phyloP scores from a whole-genome alignment of 2,113 vertebrate species.

The Otis tarda region DNA sequence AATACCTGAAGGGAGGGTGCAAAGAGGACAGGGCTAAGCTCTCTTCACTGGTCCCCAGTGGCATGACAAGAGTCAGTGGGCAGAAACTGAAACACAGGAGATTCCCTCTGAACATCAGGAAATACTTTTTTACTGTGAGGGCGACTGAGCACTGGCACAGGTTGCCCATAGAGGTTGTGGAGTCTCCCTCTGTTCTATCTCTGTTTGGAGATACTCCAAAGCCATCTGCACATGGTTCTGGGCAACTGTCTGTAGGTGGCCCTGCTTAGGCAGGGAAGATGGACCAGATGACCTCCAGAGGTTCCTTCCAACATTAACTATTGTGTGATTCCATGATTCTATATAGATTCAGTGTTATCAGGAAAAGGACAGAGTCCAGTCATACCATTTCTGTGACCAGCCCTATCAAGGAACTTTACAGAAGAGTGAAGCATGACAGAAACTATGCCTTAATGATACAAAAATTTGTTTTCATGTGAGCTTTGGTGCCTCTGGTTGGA shows the following conservation, averaged over 20 bases:
- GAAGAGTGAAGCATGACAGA: neutral
- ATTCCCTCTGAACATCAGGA: neutral
- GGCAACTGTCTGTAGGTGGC: neutral
- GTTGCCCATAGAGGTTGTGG: neutral
- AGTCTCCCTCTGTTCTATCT: accelerated
- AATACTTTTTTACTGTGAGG: neutral
- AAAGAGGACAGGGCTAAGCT: neutral
- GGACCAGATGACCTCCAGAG: neutral
- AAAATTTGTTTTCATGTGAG: neutral
- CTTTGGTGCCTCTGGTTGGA: neutral
- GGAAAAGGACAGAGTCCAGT: neutral
- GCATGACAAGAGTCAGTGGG: accelerated
- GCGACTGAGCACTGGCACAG: neutral
- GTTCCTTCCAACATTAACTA: neutral
- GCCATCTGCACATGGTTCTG: neutral
- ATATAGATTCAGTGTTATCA: neutral
- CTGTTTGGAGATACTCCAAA: neutral
- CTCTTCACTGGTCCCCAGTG: neutral
- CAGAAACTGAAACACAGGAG: neutral
- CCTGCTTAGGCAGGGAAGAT: neutral
- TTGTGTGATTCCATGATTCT: neutral
- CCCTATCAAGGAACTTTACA: neutral
- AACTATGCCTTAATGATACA: neutral
- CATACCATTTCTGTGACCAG: neutral
- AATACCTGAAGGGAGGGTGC: neutral